phyloP scores from a whole-genome alignment of 2,888 invertebrate genomes.

The Cheilosia impressa region DNA sequence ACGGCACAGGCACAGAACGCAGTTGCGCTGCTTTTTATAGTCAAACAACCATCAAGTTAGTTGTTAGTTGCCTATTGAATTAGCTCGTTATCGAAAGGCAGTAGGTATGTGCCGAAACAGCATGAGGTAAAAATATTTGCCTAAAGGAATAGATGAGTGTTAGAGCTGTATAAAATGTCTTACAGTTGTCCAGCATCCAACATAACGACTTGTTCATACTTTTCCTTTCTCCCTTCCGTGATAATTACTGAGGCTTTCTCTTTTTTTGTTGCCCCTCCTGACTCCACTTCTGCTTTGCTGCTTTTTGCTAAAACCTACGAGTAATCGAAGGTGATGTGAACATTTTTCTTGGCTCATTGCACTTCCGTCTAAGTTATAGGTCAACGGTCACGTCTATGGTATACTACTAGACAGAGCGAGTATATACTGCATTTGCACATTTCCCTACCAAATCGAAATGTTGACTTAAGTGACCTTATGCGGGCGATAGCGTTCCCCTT shows the following conservation, averaged over 20 bases:
- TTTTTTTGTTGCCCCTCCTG: conserved; percentile 6
- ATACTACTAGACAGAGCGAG: not conserved
- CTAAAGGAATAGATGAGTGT: not conserved
- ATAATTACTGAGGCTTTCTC: conserved; percentile 46
- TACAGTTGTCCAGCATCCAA: not conserved
- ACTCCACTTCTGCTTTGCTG: not conserved
- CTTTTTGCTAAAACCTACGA: not conserved
- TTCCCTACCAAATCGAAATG: too few relatives aligned
- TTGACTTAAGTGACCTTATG: too few relatives aligned
- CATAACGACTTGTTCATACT: conserved; percentile 12
- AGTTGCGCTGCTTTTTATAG: conserved; percentile 1
- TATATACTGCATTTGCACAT: too few relatives aligned
- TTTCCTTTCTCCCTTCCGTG: conserved; percentile 36
- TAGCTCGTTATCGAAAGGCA: not conserved
- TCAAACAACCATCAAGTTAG: not conserved
- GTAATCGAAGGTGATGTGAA: conserved; percentile 4
- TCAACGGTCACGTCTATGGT: not conserved
- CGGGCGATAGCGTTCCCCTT: too few relatives aligned
- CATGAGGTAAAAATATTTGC: not conserved
- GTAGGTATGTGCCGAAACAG: not conserved
- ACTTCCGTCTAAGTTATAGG: too few relatives aligned
- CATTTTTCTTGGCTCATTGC: too few relatives aligned
- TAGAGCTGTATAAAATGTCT: not conserved
- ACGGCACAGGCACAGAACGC: not conserved
- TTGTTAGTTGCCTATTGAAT: conserved; percentile 9